Evolutionary conservation across 2,888 invertebrate species (phyloP), one percentile per base, ranked within the genome.

Genomic region (Crematogaster levior): DNA sequence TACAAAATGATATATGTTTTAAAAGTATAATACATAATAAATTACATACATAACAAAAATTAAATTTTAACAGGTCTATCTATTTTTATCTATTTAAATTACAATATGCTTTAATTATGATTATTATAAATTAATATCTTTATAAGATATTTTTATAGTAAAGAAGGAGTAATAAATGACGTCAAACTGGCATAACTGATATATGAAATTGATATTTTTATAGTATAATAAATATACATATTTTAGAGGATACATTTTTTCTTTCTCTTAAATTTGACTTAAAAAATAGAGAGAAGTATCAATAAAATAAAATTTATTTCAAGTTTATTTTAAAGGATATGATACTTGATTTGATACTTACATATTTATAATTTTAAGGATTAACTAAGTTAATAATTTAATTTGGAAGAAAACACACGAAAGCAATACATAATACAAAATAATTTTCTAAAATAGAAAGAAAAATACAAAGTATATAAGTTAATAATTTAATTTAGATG

Each of bases 251-350:
- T 21, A 30, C 4, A 30, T 65, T 6, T 60, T n/a, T n/a, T 60
- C 34, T 21, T 60, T 0, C 10, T 37, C 2, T 10, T n/a, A 30
- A 68, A 21, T 68, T 68, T n/a, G 5, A 18, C 5, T 68, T 34
- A 5, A 18, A 53, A 46, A 48, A 30, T 48, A 18, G 1, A 1
- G n/a, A 6, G 30, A 70, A 37, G 3, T 37, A 21, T 21, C 18
- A 70, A 18, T 51, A 9, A 30, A 68, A 53, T 70, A 53, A 37
- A 70, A 68, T 48, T 68, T 15, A 21, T 68, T 51, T 48, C 10
- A 51, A 1, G 15, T 4, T 68, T 51, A 15, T 34, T n/a, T n/a
- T n/a, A n/a, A n/a, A n/a, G n/a, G n/a, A n/a, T n/a, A n/a, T n/a
- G n/a, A n/a, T n/a, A n/a, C n/a, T n/a, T n/a, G n/a, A n/a, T n/a